Percentiles rank a stretch among this genome's conserved stretches.
Conservation (phyloP, 2,113 vertebrate genomes). For the Lates calcarifer region DNA sequence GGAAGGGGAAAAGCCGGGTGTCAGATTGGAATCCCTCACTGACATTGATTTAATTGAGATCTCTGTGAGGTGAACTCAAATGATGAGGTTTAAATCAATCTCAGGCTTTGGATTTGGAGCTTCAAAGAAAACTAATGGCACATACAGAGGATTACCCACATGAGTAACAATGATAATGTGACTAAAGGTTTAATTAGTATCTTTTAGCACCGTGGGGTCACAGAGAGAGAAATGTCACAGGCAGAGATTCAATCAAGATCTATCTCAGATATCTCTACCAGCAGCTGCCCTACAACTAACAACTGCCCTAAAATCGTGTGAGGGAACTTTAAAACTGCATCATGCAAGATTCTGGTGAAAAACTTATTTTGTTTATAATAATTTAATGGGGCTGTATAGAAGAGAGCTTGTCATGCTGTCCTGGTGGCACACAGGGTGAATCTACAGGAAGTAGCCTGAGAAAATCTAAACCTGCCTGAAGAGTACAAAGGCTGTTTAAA, state of each 20-base stretch:
- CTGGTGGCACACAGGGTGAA: not conserved
- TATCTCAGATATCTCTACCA: not conserved
- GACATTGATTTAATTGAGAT: constrained; percentile 64
- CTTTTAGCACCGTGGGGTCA: constrained; percentile 3
- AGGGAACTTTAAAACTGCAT: constrained; percentile 2
- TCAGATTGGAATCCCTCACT: constrained; percentile 52
- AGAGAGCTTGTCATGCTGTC: not conserved
- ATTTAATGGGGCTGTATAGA: not conserved
- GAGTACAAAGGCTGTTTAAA: no score
- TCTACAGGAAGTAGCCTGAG: no score
- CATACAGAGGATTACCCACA: constrained; percentile 5
- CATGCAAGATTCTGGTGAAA: not conserved
- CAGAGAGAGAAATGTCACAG: constrained; percentile 14
- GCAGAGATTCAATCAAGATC: not conserved
- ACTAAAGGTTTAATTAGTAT: constrained; percentile 19
- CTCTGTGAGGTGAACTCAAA: constrained; percentile 45
- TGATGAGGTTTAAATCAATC: constrained; percentile 39
- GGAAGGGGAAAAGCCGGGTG: constrained; percentile 1
- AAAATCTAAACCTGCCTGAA: not conserved
- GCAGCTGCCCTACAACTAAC: not conserved
- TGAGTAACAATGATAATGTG: constrained; percentile 30
- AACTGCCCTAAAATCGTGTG: not conserved
- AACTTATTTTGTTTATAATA: not conserved
- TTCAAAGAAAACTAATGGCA: constrained; percentile 31
- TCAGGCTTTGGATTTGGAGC: constrained; percentile 14